Conservation (phyloP, 2,113 vertebrate genomes). For the Lycaon pictus region DNA sequence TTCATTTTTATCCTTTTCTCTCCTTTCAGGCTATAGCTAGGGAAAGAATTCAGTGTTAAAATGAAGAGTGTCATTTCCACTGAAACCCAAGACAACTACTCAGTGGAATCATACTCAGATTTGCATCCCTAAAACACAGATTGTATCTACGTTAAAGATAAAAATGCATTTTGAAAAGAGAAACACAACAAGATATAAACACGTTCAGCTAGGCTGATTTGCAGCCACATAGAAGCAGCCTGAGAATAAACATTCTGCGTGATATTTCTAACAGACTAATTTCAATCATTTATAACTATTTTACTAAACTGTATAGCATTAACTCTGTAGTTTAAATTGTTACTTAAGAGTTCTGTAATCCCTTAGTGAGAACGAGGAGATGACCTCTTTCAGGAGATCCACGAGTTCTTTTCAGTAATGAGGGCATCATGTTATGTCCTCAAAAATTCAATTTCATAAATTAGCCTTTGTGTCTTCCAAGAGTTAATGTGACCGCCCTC, state of each 20-base stretch:
- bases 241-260: not conserved
- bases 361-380: not conserved
- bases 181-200: not conserved
- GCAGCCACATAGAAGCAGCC: not conserved
- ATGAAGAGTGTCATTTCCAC: not conserved
- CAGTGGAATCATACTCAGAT: not conserved
- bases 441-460: conserved; percentile 59
- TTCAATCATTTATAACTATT: not conserved
- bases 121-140: not conserved
- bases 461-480: conserved; percentile 42
- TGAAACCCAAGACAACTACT: not conserved
- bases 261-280: not conserved
- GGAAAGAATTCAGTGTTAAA: conserved; percentile 2
- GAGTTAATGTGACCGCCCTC: conserved; percentile 63
- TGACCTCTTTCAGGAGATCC: not conserved
- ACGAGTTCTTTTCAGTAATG: conserved; percentile 9
- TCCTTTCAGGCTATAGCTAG: not conserved
- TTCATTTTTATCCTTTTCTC: not conserved
- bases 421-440: conserved; percentile 44
- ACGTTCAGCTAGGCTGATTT: not conserved
- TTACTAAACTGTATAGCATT: not conserved
- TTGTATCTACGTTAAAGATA: not conserved
- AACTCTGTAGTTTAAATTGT: not conserved
- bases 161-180: not conserved
- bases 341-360: not conserved